Evolutionary conservation across 2,797 vertebrate genomes (phyloP), one percentile per base, ranked within the genome.

Genomic region (Coregonus suidteri): DNA sequence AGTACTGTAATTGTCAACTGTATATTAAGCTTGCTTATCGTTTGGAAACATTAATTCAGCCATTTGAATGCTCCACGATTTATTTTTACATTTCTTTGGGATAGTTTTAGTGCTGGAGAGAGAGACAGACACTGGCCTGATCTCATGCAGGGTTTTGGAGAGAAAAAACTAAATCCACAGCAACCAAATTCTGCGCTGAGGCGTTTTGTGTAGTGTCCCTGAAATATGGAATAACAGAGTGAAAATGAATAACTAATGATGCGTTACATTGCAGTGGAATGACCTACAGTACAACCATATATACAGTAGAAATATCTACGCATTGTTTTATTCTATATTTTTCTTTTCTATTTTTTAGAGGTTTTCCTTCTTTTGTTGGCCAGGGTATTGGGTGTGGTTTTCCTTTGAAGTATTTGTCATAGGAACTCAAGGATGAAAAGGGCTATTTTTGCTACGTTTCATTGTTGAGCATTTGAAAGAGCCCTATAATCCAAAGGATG

Each of bases 1-100:
- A 96, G 98, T 95, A 88, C 84, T 87, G 90, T 89, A 88, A 92
- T 93, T 94, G 92, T 94, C 93, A 88, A 91, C 91, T 84, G 93
- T 91, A 92, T 93, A 93, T 94, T 93, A 93, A 92, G 92, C 93
- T 93, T 75, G 90, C 92, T 94, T 93, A 94, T 94, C 91, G 18
- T 86, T 87, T 89, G 88, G 88, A 93, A 93, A 94, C 92, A 94
- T 93, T 94, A 91, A 93, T 94, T 94, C 77, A 84, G 87, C 87
- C 88, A 88, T 92, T 88, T 91, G 85, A 92, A 94, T 91, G 84
- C 84, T 89, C 83, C 59, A 13, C 41, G 13, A 11, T 47, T 81
- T 73, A 77, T 82, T 80, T 82, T 79, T 77, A 79, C 71, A 51
- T 68, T 74, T 78, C 75, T 25, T 41, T 64, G 78, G 79, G 66